A percentile compares a stretch with the other conserved stretches of the same genome.
Evolutionary conservation across 2,113 vertebrate genomes (phyloP).

Genomic region (Stegostoma tigrinum): DNA sequence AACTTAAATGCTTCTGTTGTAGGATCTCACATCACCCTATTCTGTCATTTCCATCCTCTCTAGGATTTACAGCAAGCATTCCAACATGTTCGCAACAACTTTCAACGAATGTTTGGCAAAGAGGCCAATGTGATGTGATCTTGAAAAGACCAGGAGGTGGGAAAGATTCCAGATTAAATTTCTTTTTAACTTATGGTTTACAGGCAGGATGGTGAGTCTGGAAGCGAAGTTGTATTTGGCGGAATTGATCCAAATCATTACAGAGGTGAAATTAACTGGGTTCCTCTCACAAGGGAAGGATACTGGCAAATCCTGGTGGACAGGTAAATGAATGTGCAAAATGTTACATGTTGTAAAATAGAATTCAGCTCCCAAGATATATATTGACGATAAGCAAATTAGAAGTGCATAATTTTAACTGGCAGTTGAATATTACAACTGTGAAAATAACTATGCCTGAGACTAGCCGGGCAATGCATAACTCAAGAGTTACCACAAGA

Average conservation of each 20-base stretch:
- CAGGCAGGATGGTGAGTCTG: slow-evolving; percentile 39
- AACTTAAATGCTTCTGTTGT: neutral
- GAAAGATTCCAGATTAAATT: neutral
- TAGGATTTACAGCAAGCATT: neutral
- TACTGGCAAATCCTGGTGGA: slow-evolving; percentile 69
- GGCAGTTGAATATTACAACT: neutral
- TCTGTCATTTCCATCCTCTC: neutral
- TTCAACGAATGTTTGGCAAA: neutral
- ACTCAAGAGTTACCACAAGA: neutral
- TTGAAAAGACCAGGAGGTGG: neutral
- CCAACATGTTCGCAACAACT: neutral
- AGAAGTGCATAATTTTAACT: neutral
- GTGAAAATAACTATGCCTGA: neutral
- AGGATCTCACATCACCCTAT: neutral
- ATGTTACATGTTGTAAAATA: neutral
- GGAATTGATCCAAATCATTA: slow-evolving; percentile 51
- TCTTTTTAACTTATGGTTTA: neutral
- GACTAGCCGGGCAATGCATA: neutral
- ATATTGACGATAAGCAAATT: neutral
- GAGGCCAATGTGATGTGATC: neutral
- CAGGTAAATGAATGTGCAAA: slow-evolving; percentile 47
- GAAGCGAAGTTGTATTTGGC: slow-evolving; percentile 60
- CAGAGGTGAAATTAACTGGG: slow-evolving; percentile 55
- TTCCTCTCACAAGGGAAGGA: slow-evolving; percentile 53
- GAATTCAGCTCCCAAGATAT: neutral